These are phyloP conservation scores for Eupithecia subfuscata DNA, from an alignment of 2,888 invertebrate species.

Conservation along the genomic window DNA sequence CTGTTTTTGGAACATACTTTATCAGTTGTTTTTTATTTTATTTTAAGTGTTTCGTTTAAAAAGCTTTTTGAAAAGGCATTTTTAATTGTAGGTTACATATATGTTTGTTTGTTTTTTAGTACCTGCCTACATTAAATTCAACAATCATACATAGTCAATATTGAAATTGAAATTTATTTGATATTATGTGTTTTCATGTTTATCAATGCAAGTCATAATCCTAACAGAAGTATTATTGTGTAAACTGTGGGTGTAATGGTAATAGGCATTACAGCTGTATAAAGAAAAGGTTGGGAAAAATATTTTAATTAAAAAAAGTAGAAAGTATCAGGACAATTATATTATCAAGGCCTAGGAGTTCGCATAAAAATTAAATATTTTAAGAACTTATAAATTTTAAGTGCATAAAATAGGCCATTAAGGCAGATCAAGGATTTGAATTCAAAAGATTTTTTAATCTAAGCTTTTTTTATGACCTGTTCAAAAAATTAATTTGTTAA, in stretches of 20 bases:
- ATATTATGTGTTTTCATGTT: not conserved
- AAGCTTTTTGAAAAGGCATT: conserved; percentile 8
- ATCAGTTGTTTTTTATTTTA: conserved; percentile 15
- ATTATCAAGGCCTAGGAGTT: conserved; percentile 5
- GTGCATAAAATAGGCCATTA: not conserved
- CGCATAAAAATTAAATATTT: not conserved
- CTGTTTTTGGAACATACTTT: not conserved
- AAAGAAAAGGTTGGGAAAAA: conserved; percentile 47
- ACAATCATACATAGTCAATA: not conserved
- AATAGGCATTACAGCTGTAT: not conserved
- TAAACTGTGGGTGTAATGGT: not conserved
- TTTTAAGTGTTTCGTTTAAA: not conserved
- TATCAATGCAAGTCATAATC: conserved; percentile 3
- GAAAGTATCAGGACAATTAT: not conserved
- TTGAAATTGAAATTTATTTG: not conserved
- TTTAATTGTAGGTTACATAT: not conserved
- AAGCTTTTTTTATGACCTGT: not conserved
- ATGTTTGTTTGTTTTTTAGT: not conserved
- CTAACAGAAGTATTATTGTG: conserved; percentile 1
- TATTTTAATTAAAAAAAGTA: conserved; percentile 52
- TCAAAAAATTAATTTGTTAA: not conserved
- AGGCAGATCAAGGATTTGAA: not conserved
- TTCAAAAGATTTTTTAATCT: not conserved
- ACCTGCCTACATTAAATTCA: not conserved
- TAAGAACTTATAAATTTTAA: not conserved